Conservation (phyloP, 1,140 invertebrate species). For the Leptinotarsa texana region DNA sequence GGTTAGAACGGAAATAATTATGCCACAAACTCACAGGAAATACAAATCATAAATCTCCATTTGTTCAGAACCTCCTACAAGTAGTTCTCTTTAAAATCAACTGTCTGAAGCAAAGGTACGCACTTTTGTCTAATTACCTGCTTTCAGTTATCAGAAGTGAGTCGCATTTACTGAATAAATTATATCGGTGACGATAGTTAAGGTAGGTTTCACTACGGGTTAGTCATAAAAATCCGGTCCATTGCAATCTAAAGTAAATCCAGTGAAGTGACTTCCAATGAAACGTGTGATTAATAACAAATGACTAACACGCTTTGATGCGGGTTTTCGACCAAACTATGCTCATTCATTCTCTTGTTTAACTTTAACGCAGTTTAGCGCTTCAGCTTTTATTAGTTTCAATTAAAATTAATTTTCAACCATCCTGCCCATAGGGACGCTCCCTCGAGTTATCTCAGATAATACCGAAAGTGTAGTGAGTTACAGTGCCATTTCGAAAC, state of each 20-base stretch:
- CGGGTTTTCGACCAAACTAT: conserved; percentile 26
- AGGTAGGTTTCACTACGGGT: not conserved
- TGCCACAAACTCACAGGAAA: not conserved
- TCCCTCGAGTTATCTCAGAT: conserved; percentile 30
- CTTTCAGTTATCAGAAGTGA: not conserved
- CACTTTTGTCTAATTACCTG: not conserved
- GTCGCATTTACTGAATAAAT: not conserved
- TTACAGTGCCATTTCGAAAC: not conserved
- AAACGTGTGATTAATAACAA: conserved; percentile 34
- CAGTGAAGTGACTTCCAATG: conserved; percentile 24
- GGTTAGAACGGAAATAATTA: not conserved
- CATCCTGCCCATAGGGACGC: conserved; percentile 47
- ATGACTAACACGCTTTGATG: conserved; percentile 30
- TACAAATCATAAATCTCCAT: not conserved
- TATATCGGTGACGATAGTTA: not conserved
- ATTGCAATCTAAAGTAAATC: conserved; percentile 21
- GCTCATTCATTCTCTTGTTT: conserved; percentile 33
- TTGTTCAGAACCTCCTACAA: not conserved
- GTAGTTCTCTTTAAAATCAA: not conserved
- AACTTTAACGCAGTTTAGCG: conserved; percentile 26
- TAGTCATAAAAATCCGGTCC: conserved; percentile 6
- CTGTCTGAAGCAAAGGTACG: not conserved
- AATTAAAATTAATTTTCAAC: conserved; percentile 54
- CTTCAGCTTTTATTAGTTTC: conserved; percentile 40
- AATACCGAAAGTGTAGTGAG: conserved; percentile 16